phyloP scores from a whole-genome alignment of 2,888 invertebrate species.

The Xylophagus ater region DNA sequence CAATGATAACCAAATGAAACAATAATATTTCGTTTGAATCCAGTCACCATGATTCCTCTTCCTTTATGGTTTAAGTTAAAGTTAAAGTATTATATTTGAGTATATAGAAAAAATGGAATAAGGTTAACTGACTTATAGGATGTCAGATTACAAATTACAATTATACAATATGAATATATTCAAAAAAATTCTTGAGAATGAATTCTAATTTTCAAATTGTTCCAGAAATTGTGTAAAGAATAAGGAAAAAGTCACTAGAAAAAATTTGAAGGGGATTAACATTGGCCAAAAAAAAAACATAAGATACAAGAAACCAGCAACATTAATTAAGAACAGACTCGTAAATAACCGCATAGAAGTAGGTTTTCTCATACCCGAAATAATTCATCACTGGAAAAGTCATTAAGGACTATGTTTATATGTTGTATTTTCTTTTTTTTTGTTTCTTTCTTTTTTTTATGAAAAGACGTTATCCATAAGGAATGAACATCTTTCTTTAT shows the following conservation, averaged over 20 bases:
- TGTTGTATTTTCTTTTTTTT: conserved; percentile 1
- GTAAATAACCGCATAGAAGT: conserved; percentile 12
- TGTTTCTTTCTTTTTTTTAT: conserved; percentile 1
- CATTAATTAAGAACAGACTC: conserved; percentile 16
- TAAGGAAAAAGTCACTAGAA: too few species aligned
- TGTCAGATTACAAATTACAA: too few species aligned
- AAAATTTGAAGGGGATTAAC: too few species aligned
- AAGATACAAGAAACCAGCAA: conserved; percentile 6
- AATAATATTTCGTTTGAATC: conserved; percentile 11
- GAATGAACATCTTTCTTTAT: not conserved
- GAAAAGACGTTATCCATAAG: not conserved
- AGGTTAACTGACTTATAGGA: too few species aligned
- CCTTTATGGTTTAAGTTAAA: conserved; percentile 4
- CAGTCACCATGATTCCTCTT: conserved; percentile 13
- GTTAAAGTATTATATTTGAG: too few species aligned
- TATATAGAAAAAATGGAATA: too few species aligned
- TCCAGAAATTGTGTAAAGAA: too few species aligned
- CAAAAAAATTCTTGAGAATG: not conserved
- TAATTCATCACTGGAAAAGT: conserved; percentile 12
- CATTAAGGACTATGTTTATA: conserved; percentile 11
- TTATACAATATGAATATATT: too few species aligned
- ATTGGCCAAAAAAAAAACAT: not conserved
- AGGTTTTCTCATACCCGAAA: not conserved
- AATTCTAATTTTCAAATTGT: not conserved
- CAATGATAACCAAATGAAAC: conserved; percentile 13